Percentiles rank a stretch among this genome's conserved stretches.
Evolutionary conservation across 2,113 vertebrate species (phyloP).

Genomic region (Oxygymnocypris stewartii): DNA sequence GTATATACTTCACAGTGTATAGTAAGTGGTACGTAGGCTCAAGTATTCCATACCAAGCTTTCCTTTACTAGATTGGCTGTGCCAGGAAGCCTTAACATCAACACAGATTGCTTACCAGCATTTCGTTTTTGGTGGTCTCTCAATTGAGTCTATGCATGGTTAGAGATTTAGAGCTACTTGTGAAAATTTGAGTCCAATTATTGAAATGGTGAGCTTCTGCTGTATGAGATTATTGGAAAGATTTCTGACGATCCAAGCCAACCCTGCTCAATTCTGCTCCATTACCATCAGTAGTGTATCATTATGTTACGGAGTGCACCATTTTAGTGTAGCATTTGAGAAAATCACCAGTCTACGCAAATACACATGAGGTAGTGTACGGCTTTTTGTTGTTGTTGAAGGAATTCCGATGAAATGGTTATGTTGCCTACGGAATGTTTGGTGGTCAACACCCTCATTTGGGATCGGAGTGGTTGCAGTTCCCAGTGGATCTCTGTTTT

Average conservation of each 20-base stretch:
- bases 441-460: constrained; percentile 7
- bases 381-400: constrained; percentile 6
- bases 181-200: constrained; percentile 13
- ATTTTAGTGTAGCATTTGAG: constrained; percentile 35
- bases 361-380: neutral
- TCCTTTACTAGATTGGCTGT: neutral
- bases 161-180: neutral
- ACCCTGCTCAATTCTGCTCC: neutral
- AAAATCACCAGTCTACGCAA: constrained; percentile 29
- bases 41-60: neutral
- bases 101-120: neutral
- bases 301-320: constrained; percentile 34
- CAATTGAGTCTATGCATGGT: neutral
- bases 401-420: constrained; percentile 3
- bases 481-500: constrained; percentile 32
- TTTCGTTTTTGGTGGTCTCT: neutral
- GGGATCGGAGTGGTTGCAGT: neutral
- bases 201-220: neutral
- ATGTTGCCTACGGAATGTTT: neutral
- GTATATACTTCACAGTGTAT: neutral
- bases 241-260: neutral
- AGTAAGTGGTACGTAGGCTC: neutral
- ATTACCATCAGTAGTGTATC: constrained; percentile 31
- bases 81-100: neutral
- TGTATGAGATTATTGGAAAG: constrained; percentile 19